Evolutionary conservation across 2,888 invertebrate genomes (phyloP).

Genomic region (Andrena haemorrhoa): DNA sequence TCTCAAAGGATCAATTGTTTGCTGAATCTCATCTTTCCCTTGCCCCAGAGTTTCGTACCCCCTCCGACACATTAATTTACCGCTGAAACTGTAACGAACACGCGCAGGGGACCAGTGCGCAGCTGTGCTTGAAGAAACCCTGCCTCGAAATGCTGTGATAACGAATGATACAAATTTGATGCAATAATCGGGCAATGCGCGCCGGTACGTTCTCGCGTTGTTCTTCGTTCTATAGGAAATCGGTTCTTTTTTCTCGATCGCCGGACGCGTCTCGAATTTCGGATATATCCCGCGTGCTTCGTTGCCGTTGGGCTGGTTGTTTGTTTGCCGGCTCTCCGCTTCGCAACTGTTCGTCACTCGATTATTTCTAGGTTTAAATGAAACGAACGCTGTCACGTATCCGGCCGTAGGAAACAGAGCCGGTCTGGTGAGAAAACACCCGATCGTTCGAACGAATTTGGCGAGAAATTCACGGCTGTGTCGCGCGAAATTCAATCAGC

Average conservation of each 20-base stretch:
- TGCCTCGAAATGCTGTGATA: not conserved
- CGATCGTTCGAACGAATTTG: slow-evolving; percentile 8
- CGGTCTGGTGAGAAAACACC: slow-evolving; percentile 23
- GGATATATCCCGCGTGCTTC: not conserved
- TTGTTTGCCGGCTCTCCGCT: slow-evolving; percentile 31
- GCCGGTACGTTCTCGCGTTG: not conserved
- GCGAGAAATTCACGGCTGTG: slow-evolving; percentile 31
- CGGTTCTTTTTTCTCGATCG: slow-evolving; percentile 16
- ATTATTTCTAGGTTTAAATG: slow-evolving; percentile 62
- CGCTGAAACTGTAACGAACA: not conserved
- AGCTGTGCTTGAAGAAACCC: not conserved
- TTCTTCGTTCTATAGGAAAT: not conserved
- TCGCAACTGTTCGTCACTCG: slow-evolving; percentile 43
- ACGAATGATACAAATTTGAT: not conserved
- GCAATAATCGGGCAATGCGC: not conserved
- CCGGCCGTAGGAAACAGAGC: not conserved
- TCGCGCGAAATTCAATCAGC: slow-evolving; percentile 44
- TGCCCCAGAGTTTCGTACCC: not conserved
- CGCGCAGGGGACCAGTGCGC: not conserved
- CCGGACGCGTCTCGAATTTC: slow-evolving; percentile 38
- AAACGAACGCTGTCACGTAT: slow-evolving; percentile 52
- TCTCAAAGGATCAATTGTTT: slow-evolving; percentile 4
- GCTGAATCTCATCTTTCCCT: not conserved
- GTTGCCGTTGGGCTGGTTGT: slow-evolving; percentile 20
- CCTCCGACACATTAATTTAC: not conserved